A percentile compares a stretch with the other conserved stretches of the same genome.
Evolutionary conservation across 1,140 invertebrate genomes (phyloP).

Genomic region (Caenorhabditis remanei): DNA sequence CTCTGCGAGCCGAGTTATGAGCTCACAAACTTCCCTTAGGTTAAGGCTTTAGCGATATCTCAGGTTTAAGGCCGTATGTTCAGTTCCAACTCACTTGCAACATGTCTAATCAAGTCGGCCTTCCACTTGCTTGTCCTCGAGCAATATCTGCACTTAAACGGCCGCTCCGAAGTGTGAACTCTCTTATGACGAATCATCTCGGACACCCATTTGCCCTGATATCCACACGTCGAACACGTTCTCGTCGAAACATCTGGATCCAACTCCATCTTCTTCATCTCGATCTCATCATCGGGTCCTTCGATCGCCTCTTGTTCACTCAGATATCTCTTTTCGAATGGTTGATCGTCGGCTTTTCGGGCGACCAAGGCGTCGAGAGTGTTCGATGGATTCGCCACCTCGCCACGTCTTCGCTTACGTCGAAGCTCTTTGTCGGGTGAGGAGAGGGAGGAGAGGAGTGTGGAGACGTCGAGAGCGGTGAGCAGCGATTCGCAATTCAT

Average conservation of each 20-base stretch:
- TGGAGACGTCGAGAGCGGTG: conserved; percentile 39
- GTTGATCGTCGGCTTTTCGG: conserved; percentile 72
- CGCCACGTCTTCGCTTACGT: conserved; percentile 65
- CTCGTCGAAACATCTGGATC: conserved; percentile 77
- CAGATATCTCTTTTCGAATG: conserved; percentile 73
- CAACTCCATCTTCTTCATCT: conserved; percentile 76
- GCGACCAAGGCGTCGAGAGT: conserved; percentile 77
- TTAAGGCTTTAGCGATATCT: too few species aligned
- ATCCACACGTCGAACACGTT: conserved; percentile 77
- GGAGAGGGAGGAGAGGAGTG: conserved; percentile 12
- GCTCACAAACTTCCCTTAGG: too few species aligned
- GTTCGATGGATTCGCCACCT: conserved; percentile 73
- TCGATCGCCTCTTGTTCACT: conserved; percentile 76
- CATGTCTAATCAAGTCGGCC: conserved; percentile 77
- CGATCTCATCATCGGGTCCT: conserved; percentile 76
- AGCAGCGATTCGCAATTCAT: conserved; percentile 42
- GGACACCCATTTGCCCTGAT: conserved; percentile 78
- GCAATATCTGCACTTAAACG: conserved; percentile 78
- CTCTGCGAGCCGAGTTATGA: too few species aligned
- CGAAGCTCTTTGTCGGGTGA: conserved; percentile 25
- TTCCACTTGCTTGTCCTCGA: conserved; percentile 77
- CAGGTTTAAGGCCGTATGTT: too few species aligned
- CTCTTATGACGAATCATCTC: conserved; percentile 78
- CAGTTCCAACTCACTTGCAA: conserved; percentile 73
- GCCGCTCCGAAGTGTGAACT: conserved; percentile 76